These are phyloP conservation scores for Pseudochromis fuscus DNA, from an alignment of 2,797 vertebrate genomes.

Conservation along the genomic window DNA sequence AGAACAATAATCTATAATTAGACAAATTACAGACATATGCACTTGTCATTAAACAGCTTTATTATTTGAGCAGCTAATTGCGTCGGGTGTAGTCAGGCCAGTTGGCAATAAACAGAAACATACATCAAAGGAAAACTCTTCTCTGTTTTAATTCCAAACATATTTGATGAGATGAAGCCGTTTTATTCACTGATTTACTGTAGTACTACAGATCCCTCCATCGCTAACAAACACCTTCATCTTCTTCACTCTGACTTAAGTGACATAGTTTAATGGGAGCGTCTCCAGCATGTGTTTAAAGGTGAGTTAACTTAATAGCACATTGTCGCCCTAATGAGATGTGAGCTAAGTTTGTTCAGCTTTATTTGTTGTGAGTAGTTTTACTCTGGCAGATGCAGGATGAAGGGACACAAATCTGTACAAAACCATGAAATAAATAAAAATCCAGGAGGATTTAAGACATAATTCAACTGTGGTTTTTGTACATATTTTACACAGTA, in stretches of 20 bases:
- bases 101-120: constrained; percentile 10
- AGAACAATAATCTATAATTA: constrained; percentile 56
- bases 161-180: constrained; percentile 2
- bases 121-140: constrained; percentile 19
- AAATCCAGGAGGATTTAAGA: constrained; percentile 28
- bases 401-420: constrained; percentile 17
- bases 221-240: neutral
- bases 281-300: constrained; percentile 17
- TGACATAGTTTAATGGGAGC: constrained; percentile 2
- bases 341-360: constrained; percentile 27
- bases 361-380: constrained; percentile 23
- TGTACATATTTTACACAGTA: constrained; percentile 29
- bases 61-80: constrained; percentile 44
- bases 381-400: constrained; percentile 1
- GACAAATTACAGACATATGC: constrained; percentile 43
- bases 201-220: constrained; percentile 2
- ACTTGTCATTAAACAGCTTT: constrained; percentile 41
- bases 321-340: constrained; percentile 47
- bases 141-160: constrained; percentile 1
- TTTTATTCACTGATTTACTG: constrained; percentile 22
- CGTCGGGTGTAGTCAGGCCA: constrained; percentile 14
- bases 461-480: constrained; percentile 19
- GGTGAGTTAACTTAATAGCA: constrained; percentile 25
- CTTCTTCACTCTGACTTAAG: neutral
- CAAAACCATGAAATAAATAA: constrained; percentile 2